Evolutionary conservation across 53 echinoderm and acorn worm genomes (phyloP), one percentile per base, ranked within the genome.

Genomic region (Zoroaster sp.): DNA sequence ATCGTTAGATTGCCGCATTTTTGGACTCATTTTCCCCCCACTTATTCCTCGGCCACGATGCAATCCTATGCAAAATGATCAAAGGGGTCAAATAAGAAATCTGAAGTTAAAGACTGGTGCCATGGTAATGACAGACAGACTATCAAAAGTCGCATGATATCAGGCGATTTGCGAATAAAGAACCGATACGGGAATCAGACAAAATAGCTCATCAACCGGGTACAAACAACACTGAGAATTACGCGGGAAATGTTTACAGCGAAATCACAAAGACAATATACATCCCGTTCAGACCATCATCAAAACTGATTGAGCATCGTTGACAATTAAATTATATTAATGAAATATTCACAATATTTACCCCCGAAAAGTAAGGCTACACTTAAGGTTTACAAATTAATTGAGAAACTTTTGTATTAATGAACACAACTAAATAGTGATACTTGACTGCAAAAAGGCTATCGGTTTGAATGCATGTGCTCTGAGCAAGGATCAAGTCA

Each of bases 121-220:
- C 46, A 23, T 11, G 49, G 85, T 66, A 85, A 34, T 71, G 85
- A 85, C 85, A 85, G 85, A 85, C 85, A 18, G 69, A 51, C 85
- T 85, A 59, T 47, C 13, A 33, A 44, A 47, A 42, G 7, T 17
- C 25, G 32, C 69, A 71, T 85, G 85, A 85, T 85, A 85, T 35
- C 49, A 13, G 85, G 35, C 71, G 39, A 71, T 69, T 40, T 20
- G 20, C 63, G 63, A 17, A 23, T 4, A 17, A 63, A 63, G 4
- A 17, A 63, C 49, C 8, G 49, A 47, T 14, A 47, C 8, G 8
- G 49, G 14, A 10, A 47, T 8, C 49, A 14, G 14, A 10, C 8
- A 14, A 47, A 14, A 63, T 63, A 63, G 18, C 8, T 5, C 11
- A 63, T 18, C 21, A 17, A 63, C 15, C 4, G 20, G 63, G 21